Percentiles rank a stretch among this genome's conserved stretches.
These are phyloP conservation scores for Psittacara wagleri DNA, from an alignment of 2,113 vertebrate genomes.

Conservation along the genomic window DNA sequence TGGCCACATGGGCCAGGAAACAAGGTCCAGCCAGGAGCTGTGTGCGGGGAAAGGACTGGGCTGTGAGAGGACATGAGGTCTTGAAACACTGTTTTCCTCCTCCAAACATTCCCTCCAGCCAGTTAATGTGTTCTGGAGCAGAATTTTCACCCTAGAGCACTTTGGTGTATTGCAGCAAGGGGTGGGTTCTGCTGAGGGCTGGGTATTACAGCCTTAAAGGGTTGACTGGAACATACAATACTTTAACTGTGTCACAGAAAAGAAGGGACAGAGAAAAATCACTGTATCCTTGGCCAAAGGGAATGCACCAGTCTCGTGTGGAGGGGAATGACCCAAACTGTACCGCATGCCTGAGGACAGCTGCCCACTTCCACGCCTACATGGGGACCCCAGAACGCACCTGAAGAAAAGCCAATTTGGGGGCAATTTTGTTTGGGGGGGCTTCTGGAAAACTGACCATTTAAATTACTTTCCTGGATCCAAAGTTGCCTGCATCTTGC, in stretches of 20 bases:
- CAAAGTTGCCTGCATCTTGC: neutral
- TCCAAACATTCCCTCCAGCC: neutral
- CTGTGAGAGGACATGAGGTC: neutral
- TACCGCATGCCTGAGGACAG: neutral
- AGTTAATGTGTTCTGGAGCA: neutral
- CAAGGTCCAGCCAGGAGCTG: fast-evolving
- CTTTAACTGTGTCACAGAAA: neutral
- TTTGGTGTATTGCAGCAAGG: neutral
- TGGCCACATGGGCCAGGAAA: neutral
- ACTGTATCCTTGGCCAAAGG: neutral
- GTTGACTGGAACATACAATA: neutral
- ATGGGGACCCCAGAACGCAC: neutral
- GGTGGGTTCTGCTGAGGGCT: neutral
- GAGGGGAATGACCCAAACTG: neutral
- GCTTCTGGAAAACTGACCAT: neutral
- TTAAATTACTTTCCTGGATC: neutral
- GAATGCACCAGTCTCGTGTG: fast-evolving
- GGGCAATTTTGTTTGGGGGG: neutral
- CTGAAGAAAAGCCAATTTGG: neutral
- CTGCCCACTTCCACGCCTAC: neutral
- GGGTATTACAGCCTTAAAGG: neutral
- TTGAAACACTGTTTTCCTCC: neutral
- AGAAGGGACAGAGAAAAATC: neutral
- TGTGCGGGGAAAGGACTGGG: neutral
- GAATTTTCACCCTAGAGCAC: neutral